Evolutionary conservation across 2,888 invertebrate species (phyloP).

Genomic region (Cantharis flavilabris): DNA sequence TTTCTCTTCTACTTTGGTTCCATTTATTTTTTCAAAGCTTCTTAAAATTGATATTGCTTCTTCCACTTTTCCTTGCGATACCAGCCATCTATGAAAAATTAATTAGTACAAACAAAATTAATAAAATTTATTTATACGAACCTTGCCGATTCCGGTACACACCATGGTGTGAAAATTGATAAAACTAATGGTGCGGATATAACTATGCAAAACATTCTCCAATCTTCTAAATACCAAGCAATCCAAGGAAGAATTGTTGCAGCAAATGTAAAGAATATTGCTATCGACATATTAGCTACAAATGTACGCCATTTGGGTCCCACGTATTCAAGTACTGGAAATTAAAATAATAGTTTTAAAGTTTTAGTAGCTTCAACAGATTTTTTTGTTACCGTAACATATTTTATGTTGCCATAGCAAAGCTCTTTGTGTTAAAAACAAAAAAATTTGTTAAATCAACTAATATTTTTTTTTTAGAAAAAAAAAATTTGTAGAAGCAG

Average conservation of each 20-base stretch:
- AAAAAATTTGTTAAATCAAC: too few relatives aligned
- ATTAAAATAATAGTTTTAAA: too few relatives aligned
- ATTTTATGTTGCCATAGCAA: too few relatives aligned
- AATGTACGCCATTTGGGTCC: conserved; percentile 90
- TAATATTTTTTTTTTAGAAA: too few relatives aligned
- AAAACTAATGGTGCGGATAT: conserved; percentile 79
- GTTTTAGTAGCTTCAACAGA: too few relatives aligned
- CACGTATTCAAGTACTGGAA: conserved; percentile 81
- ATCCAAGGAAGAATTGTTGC: conserved; percentile 84
- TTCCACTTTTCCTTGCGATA: conserved; percentile 82
- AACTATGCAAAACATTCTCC: conserved; percentile 76
- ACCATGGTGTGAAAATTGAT: conserved; percentile 73
- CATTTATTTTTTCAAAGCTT: conserved; percentile 80
- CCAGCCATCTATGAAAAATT: conserved; percentile 71
- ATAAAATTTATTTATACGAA: conserved; percentile 44
- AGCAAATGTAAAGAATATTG: conserved; percentile 83
- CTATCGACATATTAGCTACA: conserved; percentile 90
- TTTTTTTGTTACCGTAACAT: too few relatives aligned
- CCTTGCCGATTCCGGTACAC: conserved; percentile 87
- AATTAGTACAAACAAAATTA: neutral
- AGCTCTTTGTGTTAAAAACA: too few relatives aligned
- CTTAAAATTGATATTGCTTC: conserved; percentile 77
- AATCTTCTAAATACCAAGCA: conserved; percentile 77
- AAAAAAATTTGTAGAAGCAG: too few relatives aligned
- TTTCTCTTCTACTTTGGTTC: conserved; percentile 72